Conservation (phyloP, 2,888 invertebrate genomes). For the Endomychus coccineus region DNA sequence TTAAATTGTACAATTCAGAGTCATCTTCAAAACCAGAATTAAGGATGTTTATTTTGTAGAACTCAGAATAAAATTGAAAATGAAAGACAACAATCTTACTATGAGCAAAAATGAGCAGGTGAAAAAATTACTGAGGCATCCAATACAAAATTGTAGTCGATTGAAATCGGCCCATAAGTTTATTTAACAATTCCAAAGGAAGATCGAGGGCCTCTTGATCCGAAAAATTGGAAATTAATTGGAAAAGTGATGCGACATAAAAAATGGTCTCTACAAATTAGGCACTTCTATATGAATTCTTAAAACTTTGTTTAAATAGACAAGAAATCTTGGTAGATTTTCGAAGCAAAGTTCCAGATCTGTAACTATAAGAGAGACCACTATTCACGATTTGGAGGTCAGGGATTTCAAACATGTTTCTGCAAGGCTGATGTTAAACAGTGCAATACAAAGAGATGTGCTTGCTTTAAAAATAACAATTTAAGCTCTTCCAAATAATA, state of each 20-base stretch:
- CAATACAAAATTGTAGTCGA: not conserved
- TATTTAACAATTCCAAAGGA: not conserved
- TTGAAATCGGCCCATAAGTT: not conserved
- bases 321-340: not conserved
- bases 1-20: too few species aligned
- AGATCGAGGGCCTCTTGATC: not conserved
- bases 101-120: not conserved
- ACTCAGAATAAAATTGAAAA: too few species aligned
- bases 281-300: not conserved
- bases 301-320: not conserved
- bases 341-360: not conserved
- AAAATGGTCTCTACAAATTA: not conserved
- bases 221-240: slow-evolving; percentile 1
- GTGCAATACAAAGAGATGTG: slow-evolving; percentile 8
- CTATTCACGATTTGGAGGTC: slow-evolving; percentile 3
- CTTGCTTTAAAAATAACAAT: slow-evolving; percentile 9
- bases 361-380: not conserved
- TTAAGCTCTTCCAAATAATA: too few species aligned
- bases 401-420: slow-evolving; percentile 6
- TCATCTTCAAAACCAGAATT: too few species aligned
- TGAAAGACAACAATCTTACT: not conserved
- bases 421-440: slow-evolving; percentile 6
- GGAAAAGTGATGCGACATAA: slow-evolving; percentile 1
- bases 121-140: not conserved
- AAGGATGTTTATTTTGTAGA: too few species aligned